A percentile compares a stretch with the other conserved stretches of the same genome.
phyloP scores from a whole-genome alignment of 1,140 invertebrate genomes.

The Drosophila sp. region DNA sequence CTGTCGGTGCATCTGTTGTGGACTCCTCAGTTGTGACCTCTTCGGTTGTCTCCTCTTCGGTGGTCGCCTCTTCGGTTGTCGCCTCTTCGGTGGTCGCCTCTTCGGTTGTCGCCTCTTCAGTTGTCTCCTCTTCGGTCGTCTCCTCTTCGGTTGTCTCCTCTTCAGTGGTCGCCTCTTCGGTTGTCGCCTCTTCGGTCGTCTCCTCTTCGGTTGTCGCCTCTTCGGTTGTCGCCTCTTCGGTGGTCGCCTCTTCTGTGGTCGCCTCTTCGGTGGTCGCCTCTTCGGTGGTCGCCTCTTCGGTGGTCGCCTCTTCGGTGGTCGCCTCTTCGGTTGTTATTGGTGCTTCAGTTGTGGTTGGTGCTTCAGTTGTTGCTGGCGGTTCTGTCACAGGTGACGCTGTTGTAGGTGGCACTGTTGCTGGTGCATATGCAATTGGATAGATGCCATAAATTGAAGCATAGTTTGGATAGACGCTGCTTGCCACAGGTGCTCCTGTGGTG shows the following conservation, averaged over 20 bases:
- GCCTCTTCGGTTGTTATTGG: constrained; percentile 2
- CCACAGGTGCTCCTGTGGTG: neutral
- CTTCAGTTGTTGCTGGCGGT: neutral
- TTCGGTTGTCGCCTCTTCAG: neutral
- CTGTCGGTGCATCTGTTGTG: neutral
- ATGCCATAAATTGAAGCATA: too few relatives aligned
- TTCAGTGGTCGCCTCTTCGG: neutral
- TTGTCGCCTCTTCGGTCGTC: neutral
- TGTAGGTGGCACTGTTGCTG: constrained; percentile 1
- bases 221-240: neutral
- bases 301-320: neutral
- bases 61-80: constrained; percentile 2
- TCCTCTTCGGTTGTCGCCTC: neutral
- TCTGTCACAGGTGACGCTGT: constrained; percentile 2
- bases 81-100: neutral
- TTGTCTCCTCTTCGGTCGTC: constrained; percentile 6
- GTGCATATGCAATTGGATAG: constrained; percentile 6
- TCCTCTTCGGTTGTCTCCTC: too few relatives aligned
- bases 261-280: too few relatives aligned
- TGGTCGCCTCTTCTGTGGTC: too few relatives aligned
- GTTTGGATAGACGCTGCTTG: neutral
- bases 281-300: too few relatives aligned
- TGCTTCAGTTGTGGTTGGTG: neutral
- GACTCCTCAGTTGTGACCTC: neutral
- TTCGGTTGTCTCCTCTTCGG: too few relatives aligned